These are phyloP conservation scores for Cyphomyrus discorhynchus DNA, from an alignment of 2,113 vertebrate species.

Conservation along the genomic window DNA sequence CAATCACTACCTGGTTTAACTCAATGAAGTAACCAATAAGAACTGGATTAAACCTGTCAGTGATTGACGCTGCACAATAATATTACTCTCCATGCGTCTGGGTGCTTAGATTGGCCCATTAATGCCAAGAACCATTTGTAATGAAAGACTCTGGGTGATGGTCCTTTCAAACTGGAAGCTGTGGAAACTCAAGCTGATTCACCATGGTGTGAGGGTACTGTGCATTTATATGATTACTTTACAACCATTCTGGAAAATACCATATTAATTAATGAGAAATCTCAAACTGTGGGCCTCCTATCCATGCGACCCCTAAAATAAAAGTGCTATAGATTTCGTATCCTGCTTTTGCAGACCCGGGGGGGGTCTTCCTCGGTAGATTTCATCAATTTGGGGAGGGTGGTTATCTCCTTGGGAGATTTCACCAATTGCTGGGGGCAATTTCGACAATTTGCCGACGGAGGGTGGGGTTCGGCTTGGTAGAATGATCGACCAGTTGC, in stretches of 20 bases:
- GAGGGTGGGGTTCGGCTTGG: background rate
- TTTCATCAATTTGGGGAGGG: too few relatives aligned
- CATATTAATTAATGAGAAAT: background rate
- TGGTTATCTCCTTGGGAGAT: background rate
- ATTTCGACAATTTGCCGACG: background rate
- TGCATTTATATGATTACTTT: background rate
- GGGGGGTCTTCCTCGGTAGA: too few relatives aligned
- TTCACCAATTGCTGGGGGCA: background rate
- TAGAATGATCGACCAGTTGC: background rate
- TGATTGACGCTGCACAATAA: background rate
- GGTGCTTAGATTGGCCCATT: background rate
- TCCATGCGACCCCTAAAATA: background rate
- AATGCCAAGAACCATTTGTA: background rate
- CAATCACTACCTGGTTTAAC: background rate
- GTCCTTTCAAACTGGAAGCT: background rate
- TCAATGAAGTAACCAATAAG: background rate
- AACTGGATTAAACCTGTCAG: background rate
- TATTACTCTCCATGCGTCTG: background rate
- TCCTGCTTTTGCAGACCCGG: background rate
- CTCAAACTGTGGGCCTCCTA: background rate
- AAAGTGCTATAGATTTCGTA: background rate
- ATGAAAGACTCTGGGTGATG: background rate
- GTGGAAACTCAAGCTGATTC: background rate
- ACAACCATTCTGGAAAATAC: background rate
- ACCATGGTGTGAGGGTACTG: background rate